A percentile compares a stretch with the other conserved stretches of the same genome.
Conservation (phyloP, 2,797 vertebrate genomes). For the Sebastes wilsoni region DNA sequence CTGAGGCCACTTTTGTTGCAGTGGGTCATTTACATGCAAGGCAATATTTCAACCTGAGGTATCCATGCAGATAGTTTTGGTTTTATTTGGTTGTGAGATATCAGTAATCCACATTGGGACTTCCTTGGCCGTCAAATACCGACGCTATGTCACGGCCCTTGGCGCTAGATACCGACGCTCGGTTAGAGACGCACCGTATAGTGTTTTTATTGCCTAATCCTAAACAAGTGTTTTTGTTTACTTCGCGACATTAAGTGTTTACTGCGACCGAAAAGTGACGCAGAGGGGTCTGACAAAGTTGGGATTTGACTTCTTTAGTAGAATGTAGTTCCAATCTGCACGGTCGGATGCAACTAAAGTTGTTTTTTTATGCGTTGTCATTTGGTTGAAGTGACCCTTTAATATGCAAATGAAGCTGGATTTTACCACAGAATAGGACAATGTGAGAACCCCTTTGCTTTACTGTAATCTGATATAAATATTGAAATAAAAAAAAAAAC, state of each 20-base stretch:
- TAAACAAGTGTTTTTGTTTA: too few species aligned
- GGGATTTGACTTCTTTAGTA: background rate
- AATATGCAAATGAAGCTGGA: background rate
- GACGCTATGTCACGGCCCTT: too few species aligned
- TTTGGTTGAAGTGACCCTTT: constrained; percentile 7
- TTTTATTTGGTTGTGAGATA: background rate
- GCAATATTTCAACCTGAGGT: background rate
- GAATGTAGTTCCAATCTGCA: background rate
- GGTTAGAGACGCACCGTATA: too few species aligned
- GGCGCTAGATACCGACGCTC: too few species aligned
- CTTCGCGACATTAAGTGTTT: too few species aligned
- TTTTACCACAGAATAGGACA: background rate
- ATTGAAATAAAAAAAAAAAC: constrained; percentile 5
- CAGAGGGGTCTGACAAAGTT: too few species aligned
- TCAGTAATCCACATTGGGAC: background rate
- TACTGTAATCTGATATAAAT: background rate
- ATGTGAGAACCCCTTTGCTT: background rate
- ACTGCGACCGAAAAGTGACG: too few species aligned
- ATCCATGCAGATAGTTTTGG: background rate
- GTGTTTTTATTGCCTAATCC: too few species aligned
- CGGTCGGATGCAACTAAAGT: background rate
- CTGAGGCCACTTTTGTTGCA: background rate
- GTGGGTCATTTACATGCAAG: constrained; percentile 7
- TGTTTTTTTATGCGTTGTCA: background rate
- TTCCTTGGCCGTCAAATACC: too few species aligned